Evolutionary conservation across 2,888 invertebrate genomes (phyloP), one percentile per base, ranked within the genome.

Genomic region (Eilema sororculum): DNA sequence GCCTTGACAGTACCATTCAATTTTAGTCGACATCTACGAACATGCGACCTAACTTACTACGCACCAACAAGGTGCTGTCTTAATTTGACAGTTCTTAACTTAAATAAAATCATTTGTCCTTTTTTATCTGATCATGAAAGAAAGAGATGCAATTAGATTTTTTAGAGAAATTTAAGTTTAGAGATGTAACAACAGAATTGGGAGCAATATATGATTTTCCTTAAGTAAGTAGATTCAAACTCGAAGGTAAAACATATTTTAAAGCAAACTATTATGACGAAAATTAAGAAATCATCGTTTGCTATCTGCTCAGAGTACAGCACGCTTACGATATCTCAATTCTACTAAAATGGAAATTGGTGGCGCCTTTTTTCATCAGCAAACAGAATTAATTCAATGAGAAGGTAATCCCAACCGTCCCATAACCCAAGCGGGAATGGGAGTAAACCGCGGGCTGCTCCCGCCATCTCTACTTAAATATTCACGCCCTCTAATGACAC

Each of bases 401-500:
- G 87, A 88, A 90, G 88, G 90, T 91, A 90, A 92, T 92, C 91
- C 91, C 90, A 84, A 84, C 88, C 86, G 89, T 87, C 87, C 88
- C 87, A 89, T 88, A 89, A 87, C 86, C 86, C 86, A 84, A 86
- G 86, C 88, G 89, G 88, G 87, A 87, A 85, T 81, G 87, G 83
- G 87, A 88, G 87, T 81, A 86, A 86, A 86, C 88, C 87, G 89
- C 87, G 89, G 86, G 82, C 85, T 86, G 88, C 86, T 86, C 89
- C 88, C 90, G 89, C 89, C 91, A 85, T 87, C 86, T 90, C 89
- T 87, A 87, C 89, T 94, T 90, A 93, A 93, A 93, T 93, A 94
- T 94, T 94, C 92, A 93, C 89, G 89, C 90, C 91, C 91, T 90
- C 91, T 93, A 93, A 93, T 93, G 93, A 93, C 92, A 91, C 90